These are phyloP conservation scores for Sciaenops ocellatus DNA, from an alignment of 2,797 vertebrate species.

Conservation along the genomic window DNA sequence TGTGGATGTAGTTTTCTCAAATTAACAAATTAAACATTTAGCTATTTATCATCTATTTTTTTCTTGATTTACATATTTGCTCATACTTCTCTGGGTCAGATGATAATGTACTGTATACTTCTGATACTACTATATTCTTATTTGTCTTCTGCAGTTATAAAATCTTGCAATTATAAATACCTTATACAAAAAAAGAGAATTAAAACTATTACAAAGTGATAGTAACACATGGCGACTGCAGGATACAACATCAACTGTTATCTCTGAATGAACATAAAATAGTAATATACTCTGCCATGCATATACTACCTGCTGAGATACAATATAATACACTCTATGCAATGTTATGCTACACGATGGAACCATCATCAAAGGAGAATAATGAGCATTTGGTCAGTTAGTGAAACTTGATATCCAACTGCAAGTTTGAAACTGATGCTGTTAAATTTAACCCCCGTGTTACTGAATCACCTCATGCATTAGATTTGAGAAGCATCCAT, in stretches of 20 bases:
- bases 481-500: not conserved
- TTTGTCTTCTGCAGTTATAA: not conserved
- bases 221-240: not conserved
- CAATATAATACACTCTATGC: constrained; percentile 1
- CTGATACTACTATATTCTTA: not conserved
- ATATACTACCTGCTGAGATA: constrained; percentile 13
- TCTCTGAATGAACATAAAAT: not conserved
- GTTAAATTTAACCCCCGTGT: not conserved
- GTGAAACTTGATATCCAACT: not conserved
- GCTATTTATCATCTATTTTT: not conserved
- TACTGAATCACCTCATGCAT: constrained; percentile 22
- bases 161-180: constrained; percentile 14
- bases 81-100: not conserved
- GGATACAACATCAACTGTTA: not conserved
- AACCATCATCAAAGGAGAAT: not conserved
- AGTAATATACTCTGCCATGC: constrained; percentile 21
- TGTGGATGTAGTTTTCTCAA: not conserved
- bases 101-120: not conserved
- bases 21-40: not conserved
- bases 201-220: not conserved
- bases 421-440: not conserved
- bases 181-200: constrained; percentile 8
- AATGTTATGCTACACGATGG: not conserved
- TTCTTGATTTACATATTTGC: not conserved
- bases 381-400: not conserved